Base-by-base conservation (phyloP, 2,888 invertebrate genomes). In the Agelastica alni region DNA sequence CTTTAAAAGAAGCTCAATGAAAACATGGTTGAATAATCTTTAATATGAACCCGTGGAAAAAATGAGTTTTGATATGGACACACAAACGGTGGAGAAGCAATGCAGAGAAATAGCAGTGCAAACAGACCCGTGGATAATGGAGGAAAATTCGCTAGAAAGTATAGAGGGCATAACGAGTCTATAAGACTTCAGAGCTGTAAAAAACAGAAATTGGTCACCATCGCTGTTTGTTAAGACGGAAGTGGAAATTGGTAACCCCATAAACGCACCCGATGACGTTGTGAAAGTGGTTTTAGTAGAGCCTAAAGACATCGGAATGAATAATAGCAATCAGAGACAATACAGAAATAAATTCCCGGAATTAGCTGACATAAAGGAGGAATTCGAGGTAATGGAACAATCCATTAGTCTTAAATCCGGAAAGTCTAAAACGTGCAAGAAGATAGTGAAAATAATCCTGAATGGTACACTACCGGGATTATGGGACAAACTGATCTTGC, bases 311-410 rank as follows among this genome's bases (percentile, higher is more conserved):
- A 28, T 2, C 7, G 31, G 16, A 2, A 53, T 59, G 59, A 32
- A 18, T 0, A 44, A 39, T 4, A 42, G 53, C 30, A 51, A 52
- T 1, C 54, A 58, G 13, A 48, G 22, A 10, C 20, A 45, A 7
- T 56, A 51, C 31, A 56, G 10, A 9, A 53, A 56, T 4, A 53
- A 49, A 17, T 56, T 39, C 26, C 53, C 56, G 2, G 56, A 54
- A 22, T 16, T 45, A 2, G 32, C 34, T 6, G 22, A 10, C 6
- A 28, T 31, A 10, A 39, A 6, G 9, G 41, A 16, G 17, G 42
- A 51, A 5, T 44, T 54, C 28, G 49, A 42, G 28, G 18, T 42
- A 2, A 47, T 47, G 13, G 53, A 53, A 20, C 34, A 45, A 12
- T 7, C 16, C 4, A 43, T 16, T 10, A 28, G 17, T 0, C 2